Percentiles rank a stretch among this genome's conserved stretches.
phyloP scores from a whole-genome alignment of 1,140 invertebrate species.

The Linepithema humile region DNA sequence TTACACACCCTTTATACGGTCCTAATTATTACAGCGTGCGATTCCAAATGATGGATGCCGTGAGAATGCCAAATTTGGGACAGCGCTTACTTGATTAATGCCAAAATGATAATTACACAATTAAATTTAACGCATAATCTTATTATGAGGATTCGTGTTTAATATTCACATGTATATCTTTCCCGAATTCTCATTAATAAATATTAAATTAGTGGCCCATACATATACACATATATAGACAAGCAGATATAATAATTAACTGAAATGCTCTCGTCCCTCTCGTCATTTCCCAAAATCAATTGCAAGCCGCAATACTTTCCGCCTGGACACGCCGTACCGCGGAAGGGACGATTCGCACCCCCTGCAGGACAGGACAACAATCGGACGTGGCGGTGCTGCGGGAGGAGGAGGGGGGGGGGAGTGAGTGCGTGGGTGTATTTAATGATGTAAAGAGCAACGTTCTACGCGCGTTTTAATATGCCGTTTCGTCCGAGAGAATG shows the following conservation, averaged over 20 bases:
- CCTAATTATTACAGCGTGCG: conserved; percentile 13
- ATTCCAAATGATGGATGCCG: conserved; percentile 9
- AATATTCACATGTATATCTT: neutral
- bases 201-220: neutral
- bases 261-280: neutral
- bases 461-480: conserved; percentile 73
- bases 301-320: conserved; percentile 48
- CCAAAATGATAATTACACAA: neutral
- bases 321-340: conserved; percentile 47
- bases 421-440: conserved; percentile 63
- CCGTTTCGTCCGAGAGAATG: conserved; percentile 61
- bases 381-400: conserved; percentile 13
- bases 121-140: neutral
- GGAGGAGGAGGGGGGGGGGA: neutral
- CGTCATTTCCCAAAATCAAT: conserved; percentile 44
- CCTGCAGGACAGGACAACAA: neutral
- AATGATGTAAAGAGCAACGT: conserved; percentile 69
- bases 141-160: neutral
- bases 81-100: neutral
- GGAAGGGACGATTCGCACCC: conserved; percentile 13
- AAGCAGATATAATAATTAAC: conserved; percentile 40
- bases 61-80: neutral
- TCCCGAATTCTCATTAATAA: neutral
- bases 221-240: neutral
- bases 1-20: conserved; percentile 10